phyloP scores from a whole-genome alignment of 2,797 vertebrate genomes.

The Sardinella longiceps region DNA sequence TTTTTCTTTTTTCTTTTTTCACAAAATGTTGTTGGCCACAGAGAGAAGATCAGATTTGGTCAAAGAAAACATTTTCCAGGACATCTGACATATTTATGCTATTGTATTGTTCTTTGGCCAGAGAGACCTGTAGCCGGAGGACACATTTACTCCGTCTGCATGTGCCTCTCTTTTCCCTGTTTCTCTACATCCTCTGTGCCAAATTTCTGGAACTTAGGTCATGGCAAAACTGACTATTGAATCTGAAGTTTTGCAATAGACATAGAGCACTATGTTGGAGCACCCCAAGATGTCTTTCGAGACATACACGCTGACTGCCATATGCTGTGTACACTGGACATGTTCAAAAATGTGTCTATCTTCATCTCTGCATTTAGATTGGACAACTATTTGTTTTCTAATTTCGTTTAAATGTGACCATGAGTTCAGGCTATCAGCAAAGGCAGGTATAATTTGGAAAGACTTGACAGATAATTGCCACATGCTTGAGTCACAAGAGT shows the following conservation, averaged over 20 bases:
- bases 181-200: conserved; percentile 47
- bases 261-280: conserved; percentile 27
- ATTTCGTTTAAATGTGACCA: neutral
- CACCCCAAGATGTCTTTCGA: conserved; percentile 30
- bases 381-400: conserved; percentile 11
- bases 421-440: neutral
- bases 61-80: conserved; percentile 35
- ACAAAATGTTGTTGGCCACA: conserved; percentile 18
- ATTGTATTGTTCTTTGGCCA: conserved; percentile 23
- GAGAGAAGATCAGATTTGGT: conserved; percentile 10
- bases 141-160: neutral
- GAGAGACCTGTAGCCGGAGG: conserved; percentile 9
- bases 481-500: neutral
- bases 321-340: neutral
- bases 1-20: too few species aligned
- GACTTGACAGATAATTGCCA: conserved; percentile 22
- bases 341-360: neutral
- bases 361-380: neutral
- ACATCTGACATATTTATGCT: conserved; percentile 30
- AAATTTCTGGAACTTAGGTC: conserved; percentile 38
- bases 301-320: neutral
- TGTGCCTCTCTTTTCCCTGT: conserved; percentile 38
- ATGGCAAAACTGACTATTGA: conserved; percentile 49
- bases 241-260: conserved; percentile 33
- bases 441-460: neutral